A percentile compares a stretch with the other conserved stretches of the same genome.
phyloP scores from a whole-genome alignment of 2,888 invertebrate species.

The Craniophora ligustri region DNA sequence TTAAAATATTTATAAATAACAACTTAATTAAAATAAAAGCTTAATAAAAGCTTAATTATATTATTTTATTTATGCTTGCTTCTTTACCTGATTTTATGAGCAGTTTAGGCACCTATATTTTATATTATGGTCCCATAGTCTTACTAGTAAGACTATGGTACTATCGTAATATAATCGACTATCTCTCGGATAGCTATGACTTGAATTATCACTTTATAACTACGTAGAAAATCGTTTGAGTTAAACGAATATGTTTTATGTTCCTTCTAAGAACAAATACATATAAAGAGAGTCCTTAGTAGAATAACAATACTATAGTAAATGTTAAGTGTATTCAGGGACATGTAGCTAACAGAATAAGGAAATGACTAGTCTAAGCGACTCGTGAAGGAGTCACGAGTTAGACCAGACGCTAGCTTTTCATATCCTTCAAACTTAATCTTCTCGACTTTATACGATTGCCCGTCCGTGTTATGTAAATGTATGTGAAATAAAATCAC shows the following conservation, averaged over 20 bases:
- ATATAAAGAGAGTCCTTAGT: slow-evolving; percentile 48
- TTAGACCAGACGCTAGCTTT: slow-evolving; percentile 30
- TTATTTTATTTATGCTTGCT: too few relatives aligned
- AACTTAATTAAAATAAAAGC: too few relatives aligned
- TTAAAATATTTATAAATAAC: too few relatives aligned
- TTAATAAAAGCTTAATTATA: too few relatives aligned
- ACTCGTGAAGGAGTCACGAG: slow-evolving; percentile 41
- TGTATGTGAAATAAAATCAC: slow-evolving; percentile 24
- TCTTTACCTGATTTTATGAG: too few relatives aligned
- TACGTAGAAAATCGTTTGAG: slow-evolving; percentile 20
- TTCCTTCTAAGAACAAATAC: slow-evolving; percentile 46
- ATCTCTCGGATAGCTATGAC: too few relatives aligned
- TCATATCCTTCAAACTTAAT: slow-evolving; percentile 48
- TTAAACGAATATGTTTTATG: slow-evolving; percentile 32
- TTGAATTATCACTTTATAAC: too few relatives aligned
- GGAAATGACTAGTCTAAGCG: slow-evolving; percentile 45
- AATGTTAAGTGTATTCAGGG: slow-evolving; percentile 49
- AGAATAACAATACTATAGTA: slow-evolving; percentile 50
- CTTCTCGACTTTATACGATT: slow-evolving; percentile 35
- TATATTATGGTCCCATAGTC: too few relatives aligned
- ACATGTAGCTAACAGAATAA: slow-evolving; percentile 43
- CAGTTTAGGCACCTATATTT: too few relatives aligned
- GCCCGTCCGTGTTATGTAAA: slow-evolving; percentile 31
- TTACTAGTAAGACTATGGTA: too few relatives aligned
- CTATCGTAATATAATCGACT: too few relatives aligned